Conservation (phyloP, 2,113 vertebrate species). For the Toxotes chatareus region DNA sequence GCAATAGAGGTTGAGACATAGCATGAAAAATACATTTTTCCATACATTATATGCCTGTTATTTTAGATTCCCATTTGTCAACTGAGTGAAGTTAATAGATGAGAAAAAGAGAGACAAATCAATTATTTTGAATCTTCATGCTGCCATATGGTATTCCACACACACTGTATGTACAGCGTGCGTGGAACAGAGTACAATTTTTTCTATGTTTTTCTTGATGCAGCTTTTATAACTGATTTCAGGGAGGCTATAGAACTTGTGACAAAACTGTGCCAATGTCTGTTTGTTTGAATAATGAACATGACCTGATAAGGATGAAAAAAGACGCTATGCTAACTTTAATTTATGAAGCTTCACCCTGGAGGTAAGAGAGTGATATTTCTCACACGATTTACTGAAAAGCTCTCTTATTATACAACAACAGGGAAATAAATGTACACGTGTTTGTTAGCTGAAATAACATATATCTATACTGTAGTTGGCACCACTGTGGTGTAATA, state of each 20-base stretch:
- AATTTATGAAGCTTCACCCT: constrained; percentile 72
- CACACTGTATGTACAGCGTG: background rate
- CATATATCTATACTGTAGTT: constrained; percentile 9
- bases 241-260: constrained; percentile 56
- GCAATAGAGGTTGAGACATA: constrained; percentile 24
- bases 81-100: background rate
- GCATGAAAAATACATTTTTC: constrained; percentile 5
- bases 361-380: constrained; percentile 62
- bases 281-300: constrained; percentile 77
- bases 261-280: constrained; percentile 70
- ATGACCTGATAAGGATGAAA: constrained; percentile 72
- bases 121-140: constrained; percentile 12
- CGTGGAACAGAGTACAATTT: background rate
- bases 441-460: constrained; percentile 22
- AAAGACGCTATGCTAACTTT: constrained; percentile 62
- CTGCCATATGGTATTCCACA: constrained; percentile 16
- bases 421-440: constrained; percentile 54
- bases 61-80: constrained; percentile 1
- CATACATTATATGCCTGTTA: background rate
- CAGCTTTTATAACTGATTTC: constrained; percentile 66
- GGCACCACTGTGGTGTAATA: constrained; percentile 19
- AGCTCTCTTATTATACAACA: constrained; percentile 42
- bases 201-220: constrained; percentile 42
- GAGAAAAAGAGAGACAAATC: constrained; percentile 15
- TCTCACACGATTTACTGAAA: constrained; percentile 61